Conservation (phyloP, 2,113 vertebrate genomes). For the Mormyrus iriodes region DNA sequence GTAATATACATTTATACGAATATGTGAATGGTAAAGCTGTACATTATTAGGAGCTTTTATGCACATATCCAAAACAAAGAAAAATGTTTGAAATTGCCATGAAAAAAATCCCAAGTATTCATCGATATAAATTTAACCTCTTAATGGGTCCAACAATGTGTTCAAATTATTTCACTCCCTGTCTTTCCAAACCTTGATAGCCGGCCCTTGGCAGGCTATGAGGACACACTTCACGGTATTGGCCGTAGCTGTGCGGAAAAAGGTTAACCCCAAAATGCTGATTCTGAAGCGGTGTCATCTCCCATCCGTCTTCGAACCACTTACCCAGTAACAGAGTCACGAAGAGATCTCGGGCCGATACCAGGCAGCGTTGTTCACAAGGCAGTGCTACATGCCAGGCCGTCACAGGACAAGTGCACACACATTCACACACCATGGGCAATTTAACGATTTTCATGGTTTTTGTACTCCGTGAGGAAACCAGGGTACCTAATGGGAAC, state of each 20-base stretch:
- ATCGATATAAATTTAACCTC: not conserved
- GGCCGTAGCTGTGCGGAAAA: not conserved
- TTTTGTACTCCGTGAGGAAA: not conserved
- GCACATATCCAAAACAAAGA: not conserved
- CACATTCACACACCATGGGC: not conserved
- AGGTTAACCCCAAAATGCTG: slow-evolving; percentile 12
- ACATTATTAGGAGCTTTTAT: not conserved
- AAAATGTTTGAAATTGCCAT: not conserved
- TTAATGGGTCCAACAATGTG: not conserved
- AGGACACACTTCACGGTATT: not conserved
- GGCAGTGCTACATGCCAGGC: not conserved
- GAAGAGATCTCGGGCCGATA: not conserved
- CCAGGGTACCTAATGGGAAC: not conserved
- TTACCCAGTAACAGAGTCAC: not conserved
- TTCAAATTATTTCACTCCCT: not conserved
- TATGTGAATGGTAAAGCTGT: not conserved
- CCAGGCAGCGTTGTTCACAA: not conserved
- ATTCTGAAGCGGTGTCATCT: not conserved
- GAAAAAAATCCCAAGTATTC: not conserved
- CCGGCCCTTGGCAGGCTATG: not conserved
- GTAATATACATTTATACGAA: not conserved
- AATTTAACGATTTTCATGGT: not conserved
- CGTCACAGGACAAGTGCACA: not conserved
- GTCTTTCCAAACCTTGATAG: not conserved
- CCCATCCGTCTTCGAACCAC: not conserved